Evolutionary conservation across 2,888 invertebrate species (phyloP), one percentile per base, ranked within the genome.

Genomic region (Venusia cambrica): DNA sequence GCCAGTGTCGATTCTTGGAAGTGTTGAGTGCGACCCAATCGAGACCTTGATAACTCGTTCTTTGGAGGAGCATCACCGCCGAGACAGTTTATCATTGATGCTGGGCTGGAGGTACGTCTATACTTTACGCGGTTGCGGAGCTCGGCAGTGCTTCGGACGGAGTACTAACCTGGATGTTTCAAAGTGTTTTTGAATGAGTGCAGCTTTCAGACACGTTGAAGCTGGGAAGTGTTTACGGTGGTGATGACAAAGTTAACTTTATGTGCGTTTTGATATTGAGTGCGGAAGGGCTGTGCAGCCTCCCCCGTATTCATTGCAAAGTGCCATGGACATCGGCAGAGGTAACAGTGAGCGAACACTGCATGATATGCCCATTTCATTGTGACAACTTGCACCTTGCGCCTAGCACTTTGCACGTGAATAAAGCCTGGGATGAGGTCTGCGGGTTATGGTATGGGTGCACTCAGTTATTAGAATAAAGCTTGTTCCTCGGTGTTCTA

Each of bases 11-110:
- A 62, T 83, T 84, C 79, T 77, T 76, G 79, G 83, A 83, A 83
- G 61, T 67, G 73, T 74, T 69, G 72, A 73, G 72, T 71, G 70
- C 67, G 73, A 66, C 70, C 71, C 31, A 31, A 38, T 72, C 79
- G 67, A 84, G 87, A 85, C 87, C 87, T 87, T 87, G 87, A 87
- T 85, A 87, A 84, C 83, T 87, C 72, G 87, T 87, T 87, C 79
- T 78, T 85, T 75, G 75, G 80, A 73, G 79, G 73, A 81, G 66
- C 73, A 77, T 72, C 71, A 77, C 61, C 73, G 78, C 71, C 73
- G 75, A 77, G 77, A 85, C 83, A 84, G 76, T 84, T 38, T 62
- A 62, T 84, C 81, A 85, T 84, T 85, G 76, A 85, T 81, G 83
- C 76, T 76, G 72, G 85, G 83, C 76, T 76, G 72, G 85, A 87